Evolutionary conservation across 2,888 invertebrate genomes (phyloP).

Genomic region (Nesidiocoris tenuis): DNA sequence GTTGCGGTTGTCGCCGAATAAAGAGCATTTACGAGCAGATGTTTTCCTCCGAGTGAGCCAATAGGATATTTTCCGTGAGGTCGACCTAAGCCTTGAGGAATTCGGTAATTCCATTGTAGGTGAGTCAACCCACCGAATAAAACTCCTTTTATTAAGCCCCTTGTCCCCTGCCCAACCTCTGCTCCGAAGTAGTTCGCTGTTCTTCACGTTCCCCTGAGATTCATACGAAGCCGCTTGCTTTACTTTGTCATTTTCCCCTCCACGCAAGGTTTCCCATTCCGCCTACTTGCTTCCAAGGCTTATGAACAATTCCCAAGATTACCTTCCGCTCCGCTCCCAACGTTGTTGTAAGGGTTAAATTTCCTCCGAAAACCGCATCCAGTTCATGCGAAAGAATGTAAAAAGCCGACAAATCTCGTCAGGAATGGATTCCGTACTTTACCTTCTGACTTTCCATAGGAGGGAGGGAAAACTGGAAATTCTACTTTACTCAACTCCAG

Average conservation of each 20-base stretch:
- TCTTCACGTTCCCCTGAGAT: not conserved
- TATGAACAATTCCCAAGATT: slow-evolving; percentile 8
- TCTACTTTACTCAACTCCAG: too few species aligned
- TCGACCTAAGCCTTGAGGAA: not conserved
- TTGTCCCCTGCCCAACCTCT: not conserved
- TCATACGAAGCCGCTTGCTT: not conserved
- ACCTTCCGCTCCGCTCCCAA: not conserved
- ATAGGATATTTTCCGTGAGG: not conserved
- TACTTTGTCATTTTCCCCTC: not conserved
- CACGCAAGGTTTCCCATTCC: not conserved
- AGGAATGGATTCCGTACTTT: too few species aligned
- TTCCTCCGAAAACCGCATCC: not conserved
- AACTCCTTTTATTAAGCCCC: not conserved
- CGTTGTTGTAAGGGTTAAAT: not conserved
- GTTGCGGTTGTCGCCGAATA: too few species aligned
- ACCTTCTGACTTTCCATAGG: too few species aligned
- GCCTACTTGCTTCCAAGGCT: not conserved
- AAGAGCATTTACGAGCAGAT: not conserved
- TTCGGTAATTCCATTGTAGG: not conserved
- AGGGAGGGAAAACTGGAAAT: too few species aligned
- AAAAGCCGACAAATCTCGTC: not conserved
- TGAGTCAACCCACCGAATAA: not conserved
- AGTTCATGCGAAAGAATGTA: not conserved
- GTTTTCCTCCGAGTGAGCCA: not conserved
- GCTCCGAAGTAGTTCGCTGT: not conserved